These are phyloP conservation scores for Globia sparganii DNA, from an alignment of 2,888 invertebrate species.

Conservation along the genomic window DNA sequence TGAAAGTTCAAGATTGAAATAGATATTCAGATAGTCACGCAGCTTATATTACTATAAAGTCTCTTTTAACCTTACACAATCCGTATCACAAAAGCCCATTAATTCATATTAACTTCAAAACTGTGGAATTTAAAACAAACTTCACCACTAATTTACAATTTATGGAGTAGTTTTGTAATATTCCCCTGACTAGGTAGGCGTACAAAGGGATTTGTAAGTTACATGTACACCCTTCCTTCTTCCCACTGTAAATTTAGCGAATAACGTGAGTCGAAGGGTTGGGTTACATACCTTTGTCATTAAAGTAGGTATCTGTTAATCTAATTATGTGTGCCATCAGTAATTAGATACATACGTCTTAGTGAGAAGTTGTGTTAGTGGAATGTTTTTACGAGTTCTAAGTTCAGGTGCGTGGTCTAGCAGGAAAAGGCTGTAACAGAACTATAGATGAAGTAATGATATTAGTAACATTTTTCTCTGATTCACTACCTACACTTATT, in stretches of 20 bases:
- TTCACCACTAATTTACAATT: constrained; percentile 15
- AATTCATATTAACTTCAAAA: constrained; percentile 17
- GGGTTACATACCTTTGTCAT: constrained; percentile 12
- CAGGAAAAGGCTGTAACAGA: neutral
- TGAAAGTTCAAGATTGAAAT: neutral
- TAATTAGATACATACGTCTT: constrained; percentile 42
- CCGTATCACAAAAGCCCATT: constrained; percentile 13
- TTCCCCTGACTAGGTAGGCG: neutral
- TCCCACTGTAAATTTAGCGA: constrained; percentile 20
- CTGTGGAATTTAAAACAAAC: constrained; percentile 1
- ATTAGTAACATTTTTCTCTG: neutral
- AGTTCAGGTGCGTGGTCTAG: neutral
- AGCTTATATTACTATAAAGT: neutral
- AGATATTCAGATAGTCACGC: constrained; percentile 5
- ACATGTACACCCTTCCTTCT: neutral
- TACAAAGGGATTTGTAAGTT: constrained; percentile 33
- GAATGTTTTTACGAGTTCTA: neutral
- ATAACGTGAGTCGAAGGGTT: constrained; percentile 12
- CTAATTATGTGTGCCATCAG: constrained; percentile 36
- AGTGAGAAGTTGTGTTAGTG: neutral
- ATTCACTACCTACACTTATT: too few relatives aligned
- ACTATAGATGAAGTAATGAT: neutral
- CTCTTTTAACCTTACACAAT: constrained; percentile 17
- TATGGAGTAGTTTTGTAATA: constrained; percentile 15
- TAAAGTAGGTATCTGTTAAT: constrained; percentile 10